A percentile compares a stretch with the other conserved stretches of the same genome.
Evolutionary conservation across 64 coral and sea anemone species (phyloP).

Genomic region (Stichodactyla helianthus): DNA sequence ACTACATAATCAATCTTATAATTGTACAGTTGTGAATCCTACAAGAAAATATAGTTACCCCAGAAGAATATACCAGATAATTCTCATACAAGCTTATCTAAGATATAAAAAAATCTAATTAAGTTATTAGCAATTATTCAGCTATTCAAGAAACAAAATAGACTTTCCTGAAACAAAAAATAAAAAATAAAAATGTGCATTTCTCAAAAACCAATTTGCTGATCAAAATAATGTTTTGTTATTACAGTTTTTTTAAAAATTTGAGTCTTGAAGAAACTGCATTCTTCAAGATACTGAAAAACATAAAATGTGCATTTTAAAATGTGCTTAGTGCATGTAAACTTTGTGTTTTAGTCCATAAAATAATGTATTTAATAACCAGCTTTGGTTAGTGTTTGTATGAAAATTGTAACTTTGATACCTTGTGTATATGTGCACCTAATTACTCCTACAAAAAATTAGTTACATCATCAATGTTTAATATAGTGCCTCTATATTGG

Average conservation of each 20-base stretch:
- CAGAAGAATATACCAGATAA: background rate
- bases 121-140: slow-evolving; percentile 9
- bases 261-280: background rate
- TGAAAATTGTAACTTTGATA: background rate
- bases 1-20: slow-evolving; percentile 2
- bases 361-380: background rate
- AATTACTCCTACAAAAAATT: background rate
- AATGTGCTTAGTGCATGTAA: background rate
- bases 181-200: background rate
- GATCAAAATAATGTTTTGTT: background rate
- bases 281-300: background rate
- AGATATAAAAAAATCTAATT: background rate
- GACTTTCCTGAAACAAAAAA: background rate
- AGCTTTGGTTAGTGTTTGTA: background rate
- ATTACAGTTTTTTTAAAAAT: slow-evolving; percentile 5
- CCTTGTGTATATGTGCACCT: background rate
- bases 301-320: background rate
- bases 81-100: background rate
- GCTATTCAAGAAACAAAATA: background rate
- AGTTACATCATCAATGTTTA: too few species aligned
- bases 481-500: too few species aligned
- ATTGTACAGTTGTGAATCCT: slow-evolving; percentile 10
- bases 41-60: background rate
- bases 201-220: slow-evolving; percentile 1
- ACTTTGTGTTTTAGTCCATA: background rate